Evolutionary conservation across 1,140 invertebrate genomes (phyloP), one percentile per base, ranked within the genome.

Genomic region (Drosophila sturtevanti): DNA sequence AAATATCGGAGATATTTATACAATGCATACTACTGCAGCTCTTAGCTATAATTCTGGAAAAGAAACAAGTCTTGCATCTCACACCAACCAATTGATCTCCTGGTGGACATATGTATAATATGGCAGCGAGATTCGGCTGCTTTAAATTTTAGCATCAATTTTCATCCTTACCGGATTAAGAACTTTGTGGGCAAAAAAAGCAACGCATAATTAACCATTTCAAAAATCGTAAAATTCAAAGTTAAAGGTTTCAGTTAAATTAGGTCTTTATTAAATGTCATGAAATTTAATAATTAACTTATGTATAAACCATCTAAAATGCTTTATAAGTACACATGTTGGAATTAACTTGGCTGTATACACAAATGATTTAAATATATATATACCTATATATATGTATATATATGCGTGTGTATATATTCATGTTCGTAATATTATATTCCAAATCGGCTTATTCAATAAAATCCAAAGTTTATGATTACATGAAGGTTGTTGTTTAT

Each of bases 281-380:
- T 82, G 63, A 81, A 78, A 63, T 75, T 74, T 82, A 77, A 70
- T 77, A 74, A 63, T 82, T 68, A 82, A 63, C 71, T 82, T 82
- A 82, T 61, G 62, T 68, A 64, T 77, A 79, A 73, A 81, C 75
- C 65, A 82, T 66, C 67, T 82, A 78, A 81, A 82, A 74, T 81
- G 64, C 79, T 68, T 73, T 73, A 82, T 82, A 82, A 82, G 79
- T 82, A 82, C 79, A 81, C 73, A 68, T 81, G 63, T 81, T 77
- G 65, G 61, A 73, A 74, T 81, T 27, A 61, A 66, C 62, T 81
- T 65, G 62, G 31, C 67, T 71, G 64, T 81, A 67, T 64, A 64
- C 61, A 65, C 65, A 82, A 81, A 73, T 63, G 31, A 70, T 77
- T 71, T 63, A 66, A 63, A 72, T 71, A 54, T 35, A 48, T 48